phyloP scores from a whole-genome alignment of 2,797 vertebrate genomes.

The Adelosebastes latens region DNA sequence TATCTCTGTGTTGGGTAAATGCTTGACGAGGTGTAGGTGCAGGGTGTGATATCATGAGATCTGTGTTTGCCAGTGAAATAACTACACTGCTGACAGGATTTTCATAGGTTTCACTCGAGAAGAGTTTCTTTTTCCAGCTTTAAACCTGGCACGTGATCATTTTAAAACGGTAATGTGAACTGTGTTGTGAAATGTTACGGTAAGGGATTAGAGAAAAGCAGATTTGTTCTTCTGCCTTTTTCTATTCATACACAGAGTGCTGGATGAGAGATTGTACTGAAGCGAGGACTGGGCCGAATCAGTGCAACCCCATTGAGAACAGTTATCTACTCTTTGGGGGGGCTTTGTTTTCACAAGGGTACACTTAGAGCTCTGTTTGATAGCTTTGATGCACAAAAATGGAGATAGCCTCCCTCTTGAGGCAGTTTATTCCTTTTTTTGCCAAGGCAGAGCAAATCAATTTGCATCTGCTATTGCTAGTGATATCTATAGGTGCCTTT shows the following conservation, averaged over 20 bases:
- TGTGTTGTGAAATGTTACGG: not conserved
- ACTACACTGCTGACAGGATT: not conserved
- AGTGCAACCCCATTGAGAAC: conserved; percentile 17
- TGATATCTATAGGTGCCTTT: conserved; percentile 14
- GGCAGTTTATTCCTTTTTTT: conserved; percentile 38
- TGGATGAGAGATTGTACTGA: not conserved
- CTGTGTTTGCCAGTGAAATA: conserved; percentile 5
- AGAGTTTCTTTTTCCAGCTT: not conserved
- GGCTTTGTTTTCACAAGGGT: conserved; percentile 35
- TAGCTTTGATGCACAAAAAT: conserved; percentile 37
- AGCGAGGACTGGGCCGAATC: conserved; percentile 8
- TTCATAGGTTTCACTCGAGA: not conserved
- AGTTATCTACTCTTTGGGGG: conserved; percentile 29
- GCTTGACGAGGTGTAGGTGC: conserved; percentile 12
- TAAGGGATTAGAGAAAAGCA: not conserved
- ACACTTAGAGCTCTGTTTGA: conserved; percentile 37
- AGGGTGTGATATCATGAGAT: conserved; percentile 26
- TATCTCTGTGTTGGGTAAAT: conserved; percentile 30
- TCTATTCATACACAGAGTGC: not conserved
- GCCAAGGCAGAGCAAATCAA: conserved; percentile 36
- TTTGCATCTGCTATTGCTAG: conserved; percentile 13
- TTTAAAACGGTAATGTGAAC: not conserved
- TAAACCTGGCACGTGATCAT: not conserved
- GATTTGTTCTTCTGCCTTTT: not conserved
- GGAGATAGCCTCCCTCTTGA: conserved; percentile 29